These are phyloP conservation scores for Mellilla xanthometata DNA, from an alignment of 2,888 invertebrate genomes.

Conservation along the genomic window DNA sequence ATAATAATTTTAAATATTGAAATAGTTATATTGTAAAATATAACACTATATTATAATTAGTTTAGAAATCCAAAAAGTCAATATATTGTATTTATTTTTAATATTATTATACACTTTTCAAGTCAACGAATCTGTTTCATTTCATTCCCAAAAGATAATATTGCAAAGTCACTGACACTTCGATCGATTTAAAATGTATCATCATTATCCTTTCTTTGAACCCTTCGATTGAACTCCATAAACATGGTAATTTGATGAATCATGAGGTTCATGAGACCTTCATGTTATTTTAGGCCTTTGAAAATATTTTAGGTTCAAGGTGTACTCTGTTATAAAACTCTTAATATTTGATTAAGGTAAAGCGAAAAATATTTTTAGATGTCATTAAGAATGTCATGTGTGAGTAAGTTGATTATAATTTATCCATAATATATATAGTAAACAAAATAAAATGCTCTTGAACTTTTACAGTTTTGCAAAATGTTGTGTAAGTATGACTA, in stretches of 20 bases:
- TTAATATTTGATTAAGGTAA: too few relatives aligned
- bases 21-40: slow-evolving; percentile 9
- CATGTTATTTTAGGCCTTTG: slow-evolving; percentile 18
- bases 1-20: slow-evolving; percentile 4
- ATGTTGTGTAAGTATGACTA: too few relatives aligned
- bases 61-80: slow-evolving; percentile 28
- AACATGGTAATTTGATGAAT: slow-evolving; percentile 14
- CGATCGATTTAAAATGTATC: slow-evolving; percentile 8
- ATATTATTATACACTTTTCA: too few relatives aligned
- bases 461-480: too few relatives aligned
- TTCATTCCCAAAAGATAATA: not conserved
- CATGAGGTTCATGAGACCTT: slow-evolving; percentile 15
- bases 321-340: slow-evolving; percentile 20
- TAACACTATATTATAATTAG: slow-evolving; percentile 12
- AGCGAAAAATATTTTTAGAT: too few relatives aligned
- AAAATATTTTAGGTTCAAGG: slow-evolving; percentile 28
- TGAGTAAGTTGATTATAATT: too few relatives aligned
- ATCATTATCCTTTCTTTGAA: slow-evolving; percentile 13
- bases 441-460: too few relatives aligned
- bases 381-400: too few relatives aligned
- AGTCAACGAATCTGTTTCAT: too few relatives aligned
- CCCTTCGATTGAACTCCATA: slow-evolving; percentile 7
- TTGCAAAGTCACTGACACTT: slow-evolving; percentile 10
- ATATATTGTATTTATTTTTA: slow-evolving; percentile 12
- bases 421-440: too few relatives aligned